These are phyloP conservation scores for Hydrotaea diabolus DNA, from an alignment of 2,888 invertebrate genomes.

Conservation along the genomic window DNA sequence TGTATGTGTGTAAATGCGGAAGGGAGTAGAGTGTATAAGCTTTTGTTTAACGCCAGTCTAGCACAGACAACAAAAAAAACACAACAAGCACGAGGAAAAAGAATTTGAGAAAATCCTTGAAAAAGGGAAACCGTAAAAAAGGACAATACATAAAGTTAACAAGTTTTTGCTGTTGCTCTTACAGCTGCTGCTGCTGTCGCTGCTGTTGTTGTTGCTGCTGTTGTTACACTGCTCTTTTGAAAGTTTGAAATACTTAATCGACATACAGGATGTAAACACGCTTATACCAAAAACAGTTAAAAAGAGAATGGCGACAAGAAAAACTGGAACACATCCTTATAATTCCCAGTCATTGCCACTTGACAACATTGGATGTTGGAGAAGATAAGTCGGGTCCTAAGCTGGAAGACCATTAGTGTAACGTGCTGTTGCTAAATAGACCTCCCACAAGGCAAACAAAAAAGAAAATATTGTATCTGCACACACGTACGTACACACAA, in stretches of 20 bases:
- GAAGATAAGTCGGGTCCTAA: constrained; percentile 63
- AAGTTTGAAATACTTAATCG: constrained; percentile 59
- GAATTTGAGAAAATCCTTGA: constrained; percentile 48
- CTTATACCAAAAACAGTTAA: constrained; percentile 46
- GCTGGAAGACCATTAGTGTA: constrained; percentile 64
- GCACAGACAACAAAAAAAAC: constrained; percentile 20
- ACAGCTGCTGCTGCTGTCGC: constrained; percentile 50
- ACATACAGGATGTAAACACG: constrained; percentile 64
- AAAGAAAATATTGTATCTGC: too few species aligned
- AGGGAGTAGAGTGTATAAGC: constrained; percentile 51
- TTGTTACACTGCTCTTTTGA: constrained; percentile 27
- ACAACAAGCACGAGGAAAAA: neutral
- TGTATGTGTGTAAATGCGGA: neutral
- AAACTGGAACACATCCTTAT: constrained; percentile 39
- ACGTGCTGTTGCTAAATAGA: constrained; percentile 72
- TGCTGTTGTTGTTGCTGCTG: constrained; percentile 27
- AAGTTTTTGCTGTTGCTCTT: constrained; percentile 50
- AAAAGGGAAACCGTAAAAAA: constrained; percentile 57
- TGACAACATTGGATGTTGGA: constrained; percentile 21
- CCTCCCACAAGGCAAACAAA: constrained; percentile 41
- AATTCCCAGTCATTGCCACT: constrained; percentile 47
- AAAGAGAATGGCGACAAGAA: constrained; percentile 18
- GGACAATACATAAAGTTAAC: constrained; percentile 61
- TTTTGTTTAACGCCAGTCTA: constrained; percentile 60
- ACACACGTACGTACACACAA: neutral